A percentile compares a stretch with the other conserved stretches of the same genome.
phyloP scores from a whole-genome alignment of 2,113 vertebrate species.

The Camelus bactrianus region DNA sequence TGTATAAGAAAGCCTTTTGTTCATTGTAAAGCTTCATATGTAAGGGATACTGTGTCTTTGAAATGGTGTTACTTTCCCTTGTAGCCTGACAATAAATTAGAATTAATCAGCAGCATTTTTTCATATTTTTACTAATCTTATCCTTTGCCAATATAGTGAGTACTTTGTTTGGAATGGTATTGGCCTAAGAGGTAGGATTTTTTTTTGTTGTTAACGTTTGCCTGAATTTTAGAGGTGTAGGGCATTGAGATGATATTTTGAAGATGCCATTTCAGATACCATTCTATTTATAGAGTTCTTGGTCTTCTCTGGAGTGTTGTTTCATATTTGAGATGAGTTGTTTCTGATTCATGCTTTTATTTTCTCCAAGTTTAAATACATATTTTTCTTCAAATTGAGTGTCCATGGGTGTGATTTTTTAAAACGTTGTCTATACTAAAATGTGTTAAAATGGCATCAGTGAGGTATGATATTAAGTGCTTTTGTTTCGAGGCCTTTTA shows the following conservation, averaged over 20 bases:
- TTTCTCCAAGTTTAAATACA: constrained; percentile 57
- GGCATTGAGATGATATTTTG: neutral
- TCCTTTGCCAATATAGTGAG: constrained; percentile 51
- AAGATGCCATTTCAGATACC: constrained; percentile 53
- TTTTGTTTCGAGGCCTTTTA: constrained; percentile 55
- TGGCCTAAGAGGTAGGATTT: constrained; percentile 57
- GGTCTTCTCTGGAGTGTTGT: constrained; percentile 36
- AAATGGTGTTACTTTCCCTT: constrained; percentile 58
- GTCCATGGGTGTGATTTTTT: constrained; percentile 16
- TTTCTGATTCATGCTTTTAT: constrained; percentile 50
- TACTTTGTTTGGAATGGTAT: constrained; percentile 61
- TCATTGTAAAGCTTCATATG: constrained; percentile 61
- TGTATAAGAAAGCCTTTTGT: constrained; percentile 67
- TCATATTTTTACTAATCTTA: constrained; percentile 66
- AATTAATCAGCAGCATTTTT: constrained; percentile 57
- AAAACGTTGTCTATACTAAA: constrained; percentile 1
- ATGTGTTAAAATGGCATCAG: constrained; percentile 3
- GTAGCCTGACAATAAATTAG: constrained; percentile 74
- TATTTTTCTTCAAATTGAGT: constrained; percentile 56
- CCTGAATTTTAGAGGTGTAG: constrained; percentile 46
- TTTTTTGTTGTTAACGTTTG: constrained; percentile 37
- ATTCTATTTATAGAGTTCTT: constrained; percentile 57
- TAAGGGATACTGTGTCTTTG: constrained; percentile 63
- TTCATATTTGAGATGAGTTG: constrained; percentile 54
- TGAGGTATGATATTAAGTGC: neutral